Evolutionary conservation across 2,888 invertebrate species (phyloP), one percentile per base, ranked within the genome.

Genomic region (Apotomis betuletana): DNA sequence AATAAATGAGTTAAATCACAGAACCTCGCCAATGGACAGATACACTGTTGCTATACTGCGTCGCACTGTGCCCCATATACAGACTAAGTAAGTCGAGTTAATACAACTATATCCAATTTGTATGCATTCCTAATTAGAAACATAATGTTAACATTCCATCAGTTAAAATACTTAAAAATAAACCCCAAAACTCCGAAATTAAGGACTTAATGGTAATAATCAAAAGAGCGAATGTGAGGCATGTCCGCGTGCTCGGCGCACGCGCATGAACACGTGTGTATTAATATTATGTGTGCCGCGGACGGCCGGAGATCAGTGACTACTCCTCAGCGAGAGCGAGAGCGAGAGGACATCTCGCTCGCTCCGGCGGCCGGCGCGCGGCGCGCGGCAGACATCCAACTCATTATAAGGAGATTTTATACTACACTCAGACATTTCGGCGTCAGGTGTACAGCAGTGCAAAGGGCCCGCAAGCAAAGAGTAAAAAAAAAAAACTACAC

Each of bases 71-170:
- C 89, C 88, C 89, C 88, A 86, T 84, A 86, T 83, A 83, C 81
- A 81, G 78, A 80, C 79, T 75, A 83, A 80, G 54, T 84, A 83
- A 78, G 80, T 80, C 69, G 62, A 79, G 65, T 81, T 81, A 82
- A 77, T 78, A 85, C 86, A 85, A 83, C 85, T 85, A 86, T 82
- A 81, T 80, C 77, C 81, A 80, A 80, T 68, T 69, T 65, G 65
- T 69, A 73, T 64, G 52, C 55, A 63, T 70, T 68, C 71, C 70
- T 76, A 74, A 67, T 74, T 67, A 74, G 69, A 73, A 76, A 69
- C 58, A 59, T 79, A 82, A 81, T 81, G 82, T 85, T 85, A 90
- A 90, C 90, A 90, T 88, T 90, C 88, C 89, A 88, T 85, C 84
- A 80, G 83, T 87, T 83, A 85, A 75, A 78, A 85, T 86, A 86